Evolutionary conservation across 2,888 invertebrate genomes (phyloP).

Genomic region (Metallyticus violacea): DNA sequence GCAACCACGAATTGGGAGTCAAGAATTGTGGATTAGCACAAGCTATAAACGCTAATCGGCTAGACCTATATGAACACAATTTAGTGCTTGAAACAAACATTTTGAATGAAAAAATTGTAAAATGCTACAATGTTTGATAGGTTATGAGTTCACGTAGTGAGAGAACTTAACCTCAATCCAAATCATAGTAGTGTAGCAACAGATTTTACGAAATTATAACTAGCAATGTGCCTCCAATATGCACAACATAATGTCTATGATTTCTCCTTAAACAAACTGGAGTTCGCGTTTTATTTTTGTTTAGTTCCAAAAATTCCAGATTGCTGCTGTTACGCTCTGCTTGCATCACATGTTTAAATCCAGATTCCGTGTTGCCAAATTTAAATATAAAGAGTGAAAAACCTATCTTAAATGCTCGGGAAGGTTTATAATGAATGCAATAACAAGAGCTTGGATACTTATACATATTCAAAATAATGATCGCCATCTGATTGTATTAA

Average conservation of each 20-base stretch:
- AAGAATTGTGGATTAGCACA: not conserved
- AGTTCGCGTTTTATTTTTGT: not conserved
- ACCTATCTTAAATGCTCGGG: not conserved
- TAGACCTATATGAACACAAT: not conserved
- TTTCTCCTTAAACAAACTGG: not conserved
- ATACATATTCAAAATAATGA: no score
- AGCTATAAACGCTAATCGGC: not conserved
- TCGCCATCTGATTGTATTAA: not conserved
- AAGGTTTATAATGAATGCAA: not conserved
- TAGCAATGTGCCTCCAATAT: no score
- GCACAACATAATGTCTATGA: not conserved
- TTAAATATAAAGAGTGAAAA: not conserved
- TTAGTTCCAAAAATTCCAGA: not conserved
- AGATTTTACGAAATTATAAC: not conserved
- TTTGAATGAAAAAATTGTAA: not conserved
- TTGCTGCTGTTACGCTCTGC: not conserved
- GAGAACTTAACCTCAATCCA: not conserved
- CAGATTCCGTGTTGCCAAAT: not conserved
- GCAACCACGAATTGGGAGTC: not conserved
- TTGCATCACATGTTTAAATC: not conserved
- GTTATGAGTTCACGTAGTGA: not conserved
- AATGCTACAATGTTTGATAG: not conserved
- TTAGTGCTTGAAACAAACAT: not conserved
- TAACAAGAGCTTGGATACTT: no score
- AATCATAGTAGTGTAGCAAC: not conserved